Evolutionary conservation across 2,888 invertebrate genomes (phyloP).

Genomic region (Patella ulyssiponensis): DNA sequence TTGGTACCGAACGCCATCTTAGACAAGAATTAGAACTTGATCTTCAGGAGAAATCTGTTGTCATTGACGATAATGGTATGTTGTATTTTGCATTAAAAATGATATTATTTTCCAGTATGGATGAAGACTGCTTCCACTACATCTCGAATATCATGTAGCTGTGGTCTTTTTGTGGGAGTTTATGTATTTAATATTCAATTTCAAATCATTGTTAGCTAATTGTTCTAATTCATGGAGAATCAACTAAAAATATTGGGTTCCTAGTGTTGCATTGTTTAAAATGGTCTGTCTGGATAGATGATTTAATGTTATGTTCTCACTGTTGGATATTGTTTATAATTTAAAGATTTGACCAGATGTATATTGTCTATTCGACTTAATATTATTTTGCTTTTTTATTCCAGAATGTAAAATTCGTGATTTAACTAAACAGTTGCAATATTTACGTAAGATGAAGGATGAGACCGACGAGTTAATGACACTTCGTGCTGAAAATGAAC

Average conservation of each 20-base stretch:
- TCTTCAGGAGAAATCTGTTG: slow-evolving; percentile 41
- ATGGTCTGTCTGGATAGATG: neutral
- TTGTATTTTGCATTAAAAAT: neutral
- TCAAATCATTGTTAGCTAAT: no score
- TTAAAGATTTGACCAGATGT: no score
- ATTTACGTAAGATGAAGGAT: slow-evolving; percentile 47
- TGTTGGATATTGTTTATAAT: no score
- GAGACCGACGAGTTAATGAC: slow-evolving; percentile 51
- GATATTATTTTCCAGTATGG: no score
- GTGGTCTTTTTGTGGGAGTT: no score
- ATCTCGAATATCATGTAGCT: no score
- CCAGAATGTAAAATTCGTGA: slow-evolving; percentile 46
- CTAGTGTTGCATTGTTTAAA: no score
- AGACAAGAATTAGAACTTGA: slow-evolving; percentile 52
- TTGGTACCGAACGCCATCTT: slow-evolving; percentile 49
- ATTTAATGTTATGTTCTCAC: neutral
- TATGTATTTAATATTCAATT: no score
- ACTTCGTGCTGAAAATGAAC: slow-evolving; percentile 42
- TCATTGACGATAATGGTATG: slow-evolving; percentile 52
- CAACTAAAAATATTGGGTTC: no score
- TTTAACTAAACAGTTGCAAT: slow-evolving; percentile 43
- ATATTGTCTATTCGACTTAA: no score
- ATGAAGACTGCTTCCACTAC: no score
- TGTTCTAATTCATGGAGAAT: no score
- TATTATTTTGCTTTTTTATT: neutral